These are phyloP conservation scores for Dreissena polymorpha DNA, from an alignment of 1,140 invertebrate genomes.

Conservation along the genomic window DNA sequence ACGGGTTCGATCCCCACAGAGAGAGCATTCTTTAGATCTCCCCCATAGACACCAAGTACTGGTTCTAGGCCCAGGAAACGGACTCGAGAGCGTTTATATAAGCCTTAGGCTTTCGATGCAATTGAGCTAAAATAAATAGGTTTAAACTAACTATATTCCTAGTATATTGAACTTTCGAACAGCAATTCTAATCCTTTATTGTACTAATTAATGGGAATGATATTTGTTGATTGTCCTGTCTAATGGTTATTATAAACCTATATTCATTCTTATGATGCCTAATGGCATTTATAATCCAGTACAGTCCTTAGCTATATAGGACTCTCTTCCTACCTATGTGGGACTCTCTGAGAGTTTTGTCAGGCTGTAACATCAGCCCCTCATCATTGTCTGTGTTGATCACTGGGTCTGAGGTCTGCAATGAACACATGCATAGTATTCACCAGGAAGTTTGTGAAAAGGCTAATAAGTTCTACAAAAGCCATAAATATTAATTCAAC, in stretches of 20 bases:
- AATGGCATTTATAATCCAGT: not conserved
- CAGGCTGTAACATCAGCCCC: constrained; percentile 16
- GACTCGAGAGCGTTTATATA: too few species aligned
- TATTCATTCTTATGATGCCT: not conserved
- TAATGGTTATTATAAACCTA: not conserved
- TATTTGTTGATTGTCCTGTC: not conserved
- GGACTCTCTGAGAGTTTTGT: constrained; percentile 29
- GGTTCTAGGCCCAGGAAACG: too few species aligned
- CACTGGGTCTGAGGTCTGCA: constrained; percentile 47
- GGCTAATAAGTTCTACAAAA: not conserved
- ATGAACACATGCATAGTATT: not conserved
- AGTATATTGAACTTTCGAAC: too few species aligned
- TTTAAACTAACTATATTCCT: too few species aligned
- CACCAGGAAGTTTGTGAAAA: not conserved
- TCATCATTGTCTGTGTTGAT: constrained; percentile 52
- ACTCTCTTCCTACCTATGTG: constrained; percentile 19
- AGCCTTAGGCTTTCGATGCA: too few species aligned
- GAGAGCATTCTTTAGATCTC: too few species aligned
- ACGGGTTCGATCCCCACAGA: too few species aligned
- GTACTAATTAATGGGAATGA: not conserved
- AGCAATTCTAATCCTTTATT: too few species aligned
- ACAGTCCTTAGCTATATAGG: not conserved
- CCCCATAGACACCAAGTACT: too few species aligned
- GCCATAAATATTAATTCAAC: not conserved
- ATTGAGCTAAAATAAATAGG: too few species aligned